Evolutionary conservation across 2,797 vertebrate species (phyloP).

Genomic region (Pseudomugil gertrudae): DNA sequence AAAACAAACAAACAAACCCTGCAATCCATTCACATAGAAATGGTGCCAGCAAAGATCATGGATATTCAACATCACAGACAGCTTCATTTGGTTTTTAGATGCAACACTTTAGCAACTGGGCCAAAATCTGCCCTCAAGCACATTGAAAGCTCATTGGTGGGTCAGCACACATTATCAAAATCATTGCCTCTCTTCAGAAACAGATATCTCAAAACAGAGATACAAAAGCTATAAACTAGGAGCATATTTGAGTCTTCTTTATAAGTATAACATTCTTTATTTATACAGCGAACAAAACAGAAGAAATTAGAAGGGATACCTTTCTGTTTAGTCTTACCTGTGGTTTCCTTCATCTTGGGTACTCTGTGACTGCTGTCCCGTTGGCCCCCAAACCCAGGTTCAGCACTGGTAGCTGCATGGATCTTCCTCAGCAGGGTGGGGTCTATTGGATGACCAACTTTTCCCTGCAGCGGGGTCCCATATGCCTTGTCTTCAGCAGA

Average conservation of each 20-base stretch:
- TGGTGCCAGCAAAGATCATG: too few relatives aligned
- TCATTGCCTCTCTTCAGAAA: background rate
- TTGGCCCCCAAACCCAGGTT: constrained; percentile 86
- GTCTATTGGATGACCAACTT: constrained; percentile 85
- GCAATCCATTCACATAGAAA: too few relatives aligned
- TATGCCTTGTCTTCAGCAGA: constrained; percentile 87
- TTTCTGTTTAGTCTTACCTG: constrained; percentile 91
- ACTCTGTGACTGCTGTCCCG: constrained; percentile 91
- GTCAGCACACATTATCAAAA: background rate
- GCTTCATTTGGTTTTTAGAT: background rate
- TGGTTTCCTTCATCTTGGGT: constrained; percentile 99
- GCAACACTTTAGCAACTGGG: background rate
- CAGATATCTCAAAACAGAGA: too few relatives aligned
- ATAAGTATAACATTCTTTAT: background rate
- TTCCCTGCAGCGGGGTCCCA: constrained; percentile 81
- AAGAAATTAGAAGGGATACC: constrained; percentile 22
- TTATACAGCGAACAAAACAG: constrained; percentile 6
- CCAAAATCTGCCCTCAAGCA: background rate
- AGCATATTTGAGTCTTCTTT: too few relatives aligned
- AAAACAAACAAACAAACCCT: too few relatives aligned
- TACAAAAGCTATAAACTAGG: too few relatives aligned
- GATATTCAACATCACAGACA: too few relatives aligned
- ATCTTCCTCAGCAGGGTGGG: constrained; percentile 88
- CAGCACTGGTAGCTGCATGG: constrained; percentile 88
- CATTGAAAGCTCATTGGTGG: background rate